These are phyloP conservation scores for Pseudococcus jackbeardsleyi DNA, from an alignment of 2,888 invertebrate species.

Conservation along the genomic window DNA sequence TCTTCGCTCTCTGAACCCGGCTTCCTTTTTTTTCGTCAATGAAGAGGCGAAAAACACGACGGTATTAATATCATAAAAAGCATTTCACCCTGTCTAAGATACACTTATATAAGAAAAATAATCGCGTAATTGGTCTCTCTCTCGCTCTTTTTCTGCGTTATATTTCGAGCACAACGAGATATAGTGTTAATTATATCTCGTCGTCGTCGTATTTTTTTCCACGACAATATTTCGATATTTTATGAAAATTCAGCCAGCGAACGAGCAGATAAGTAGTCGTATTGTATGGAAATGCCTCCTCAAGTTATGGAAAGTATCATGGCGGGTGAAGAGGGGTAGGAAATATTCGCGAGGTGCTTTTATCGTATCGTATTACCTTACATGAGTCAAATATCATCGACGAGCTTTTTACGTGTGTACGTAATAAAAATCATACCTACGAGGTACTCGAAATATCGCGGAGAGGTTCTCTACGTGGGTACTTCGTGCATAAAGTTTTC, in stretches of 20 bases:
- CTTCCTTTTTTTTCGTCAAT: neutral
- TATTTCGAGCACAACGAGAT: neutral
- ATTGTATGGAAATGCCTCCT: no score
- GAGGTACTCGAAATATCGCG: neutral
- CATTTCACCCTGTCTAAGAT: neutral
- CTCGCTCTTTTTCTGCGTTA: neutral
- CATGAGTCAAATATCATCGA: neutral
- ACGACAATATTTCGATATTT: no score
- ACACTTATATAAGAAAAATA: neutral
- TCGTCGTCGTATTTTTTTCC: neutral
- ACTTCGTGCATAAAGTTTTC: neutral
- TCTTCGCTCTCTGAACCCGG: neutral
- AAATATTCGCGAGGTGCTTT: neutral
- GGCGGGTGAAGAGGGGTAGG: neutral
- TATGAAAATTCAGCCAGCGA: no score
- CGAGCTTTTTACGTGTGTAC: neutral
- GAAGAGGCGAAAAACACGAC: neutral
- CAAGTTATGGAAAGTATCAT: neutral
- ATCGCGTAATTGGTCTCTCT: neutral
- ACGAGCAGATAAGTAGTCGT: no score
- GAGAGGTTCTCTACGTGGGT: neutral
- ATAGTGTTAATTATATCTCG: neutral
- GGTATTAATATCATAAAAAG: neutral
- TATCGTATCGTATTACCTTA: neutral
- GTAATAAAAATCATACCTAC: neutral